Evolutionary conservation across 2,888 invertebrate genomes (phyloP).

Genomic region (Ernsta delagoae): DNA sequence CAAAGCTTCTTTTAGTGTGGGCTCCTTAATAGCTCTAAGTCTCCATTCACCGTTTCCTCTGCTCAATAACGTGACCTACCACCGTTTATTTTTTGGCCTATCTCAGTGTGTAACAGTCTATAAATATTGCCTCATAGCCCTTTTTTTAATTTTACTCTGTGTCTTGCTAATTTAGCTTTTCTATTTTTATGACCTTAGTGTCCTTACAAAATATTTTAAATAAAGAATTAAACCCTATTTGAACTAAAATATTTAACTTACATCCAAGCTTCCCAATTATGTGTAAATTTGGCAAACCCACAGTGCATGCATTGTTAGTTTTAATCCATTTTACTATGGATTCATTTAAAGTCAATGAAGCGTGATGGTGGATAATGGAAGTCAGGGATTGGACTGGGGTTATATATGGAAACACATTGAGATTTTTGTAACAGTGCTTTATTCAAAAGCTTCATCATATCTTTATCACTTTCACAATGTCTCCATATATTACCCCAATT

Average conservation of each 20-base stretch:
- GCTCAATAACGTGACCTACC: neutral
- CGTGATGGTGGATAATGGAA: constrained; percentile 48
- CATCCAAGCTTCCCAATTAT: neutral
- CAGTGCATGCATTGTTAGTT: constrained; percentile 35
- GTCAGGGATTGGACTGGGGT: constrained; percentile 68
- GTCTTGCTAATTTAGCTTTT: too few species aligned
- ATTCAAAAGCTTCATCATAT: constrained; percentile 87
- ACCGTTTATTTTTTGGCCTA: neutral
- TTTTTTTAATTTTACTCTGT: neutral
- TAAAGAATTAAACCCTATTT: neutral
- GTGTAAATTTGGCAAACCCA: constrained; percentile 17
- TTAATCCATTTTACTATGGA: constrained; percentile 15
- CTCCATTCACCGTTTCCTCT: neutral
- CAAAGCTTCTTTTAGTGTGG: constrained; percentile 79
- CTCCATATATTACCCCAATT: constrained; percentile 89
- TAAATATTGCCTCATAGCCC: neutral
- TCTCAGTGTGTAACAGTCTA: neutral
- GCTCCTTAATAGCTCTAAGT: neutral
- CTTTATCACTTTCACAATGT: constrained; percentile 87
- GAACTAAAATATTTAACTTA: neutral
- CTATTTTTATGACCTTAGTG: neutral
- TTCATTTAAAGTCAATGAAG: constrained; percentile 38
- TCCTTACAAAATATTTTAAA: neutral
- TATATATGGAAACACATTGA: constrained; percentile 88
- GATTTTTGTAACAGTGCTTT: constrained; percentile 88